Evolutionary conservation across 2,113 vertebrate species (phyloP).

Genomic region (Bufo gargarizans): DNA sequence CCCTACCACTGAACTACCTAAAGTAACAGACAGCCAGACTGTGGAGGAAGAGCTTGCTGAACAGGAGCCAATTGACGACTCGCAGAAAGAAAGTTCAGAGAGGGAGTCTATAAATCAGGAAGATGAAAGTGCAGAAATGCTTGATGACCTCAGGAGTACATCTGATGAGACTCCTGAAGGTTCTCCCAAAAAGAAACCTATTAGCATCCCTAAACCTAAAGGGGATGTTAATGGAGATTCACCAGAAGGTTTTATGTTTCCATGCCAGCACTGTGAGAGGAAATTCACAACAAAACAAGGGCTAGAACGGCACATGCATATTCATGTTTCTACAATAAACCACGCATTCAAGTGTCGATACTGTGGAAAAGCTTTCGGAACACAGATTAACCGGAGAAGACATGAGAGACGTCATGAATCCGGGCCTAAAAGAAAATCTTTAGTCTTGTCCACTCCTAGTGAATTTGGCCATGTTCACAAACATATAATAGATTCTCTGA

Average conservation of each 20-base stretch:
- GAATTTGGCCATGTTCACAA: conserved; percentile 58
- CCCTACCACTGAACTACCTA: conserved; percentile 62
- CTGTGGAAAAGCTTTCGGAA: conserved; percentile 79
- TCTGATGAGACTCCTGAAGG: conserved; percentile 70
- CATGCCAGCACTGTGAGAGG: conserved; percentile 86
- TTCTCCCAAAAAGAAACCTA: conserved; percentile 67
- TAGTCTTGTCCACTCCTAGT: conserved; percentile 58
- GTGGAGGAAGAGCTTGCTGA: conserved; percentile 67
- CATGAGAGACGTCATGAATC: conserved; percentile 88
- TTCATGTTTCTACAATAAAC: conserved; percentile 75
- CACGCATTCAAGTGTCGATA: conserved; percentile 80
- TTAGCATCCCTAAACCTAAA: conserved; percentile 65
- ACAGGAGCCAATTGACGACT: conserved; percentile 68
- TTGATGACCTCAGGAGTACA: conserved; percentile 71
- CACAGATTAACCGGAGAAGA: conserved; percentile 77
- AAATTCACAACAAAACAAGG: conserved; percentile 86
- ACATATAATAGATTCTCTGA: conserved; percentile 61
- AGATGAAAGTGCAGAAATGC: conserved; percentile 73
- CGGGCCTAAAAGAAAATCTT: conserved; percentile 79
- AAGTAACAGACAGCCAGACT: conserved; percentile 68
- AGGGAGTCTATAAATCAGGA: conserved; percentile 66
- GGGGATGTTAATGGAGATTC: conserved; percentile 73
- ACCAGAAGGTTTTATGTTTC: conserved; percentile 76
- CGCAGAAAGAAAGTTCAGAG: conserved; percentile 64
- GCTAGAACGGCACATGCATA: conserved; percentile 86